Evolutionary conservation across 2,888 invertebrate species (phyloP).

Genomic region (Automeris io): DNA sequence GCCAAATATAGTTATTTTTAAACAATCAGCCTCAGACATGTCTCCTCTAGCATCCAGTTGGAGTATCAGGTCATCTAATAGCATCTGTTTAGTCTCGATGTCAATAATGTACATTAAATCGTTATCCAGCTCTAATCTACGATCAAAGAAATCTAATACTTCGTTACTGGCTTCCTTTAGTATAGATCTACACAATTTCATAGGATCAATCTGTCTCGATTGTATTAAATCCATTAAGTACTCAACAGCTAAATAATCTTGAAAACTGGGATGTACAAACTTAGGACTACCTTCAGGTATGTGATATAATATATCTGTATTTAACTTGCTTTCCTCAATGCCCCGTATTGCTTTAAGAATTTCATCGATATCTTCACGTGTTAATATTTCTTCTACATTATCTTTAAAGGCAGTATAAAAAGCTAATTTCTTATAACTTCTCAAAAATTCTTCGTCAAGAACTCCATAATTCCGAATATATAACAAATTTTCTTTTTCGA

Average conservation of each 20-base stretch:
- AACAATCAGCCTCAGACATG: too few species aligned
- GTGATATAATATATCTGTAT: conserved; percentile 4
- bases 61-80: too few species aligned
- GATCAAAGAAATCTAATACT: not conserved
- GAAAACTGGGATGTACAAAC: conserved; percentile 4
- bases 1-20: not conserved
- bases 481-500: conserved; percentile 12
- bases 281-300: not conserved
- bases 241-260: conserved; percentile 8
- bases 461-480: conserved; percentile 10
- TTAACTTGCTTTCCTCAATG: conserved; percentile 6
- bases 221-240: conserved; percentile 5
- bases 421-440: conserved; percentile 10
- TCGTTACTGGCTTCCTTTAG: not conserved
- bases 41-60: too few species aligned
- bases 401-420: conserved; percentile 7
- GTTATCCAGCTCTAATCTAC: not conserved
- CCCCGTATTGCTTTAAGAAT: conserved; percentile 1
- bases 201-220: not conserved
- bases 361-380: conserved; percentile 2
- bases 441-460: conserved; percentile 2
- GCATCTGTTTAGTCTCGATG: not conserved
- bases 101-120: not conserved
- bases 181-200: not conserved
- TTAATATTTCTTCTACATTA: conserved; percentile 3